phyloP scores from a whole-genome alignment of 2,797 vertebrate species.

The Sebastolobus altivelis region DNA sequence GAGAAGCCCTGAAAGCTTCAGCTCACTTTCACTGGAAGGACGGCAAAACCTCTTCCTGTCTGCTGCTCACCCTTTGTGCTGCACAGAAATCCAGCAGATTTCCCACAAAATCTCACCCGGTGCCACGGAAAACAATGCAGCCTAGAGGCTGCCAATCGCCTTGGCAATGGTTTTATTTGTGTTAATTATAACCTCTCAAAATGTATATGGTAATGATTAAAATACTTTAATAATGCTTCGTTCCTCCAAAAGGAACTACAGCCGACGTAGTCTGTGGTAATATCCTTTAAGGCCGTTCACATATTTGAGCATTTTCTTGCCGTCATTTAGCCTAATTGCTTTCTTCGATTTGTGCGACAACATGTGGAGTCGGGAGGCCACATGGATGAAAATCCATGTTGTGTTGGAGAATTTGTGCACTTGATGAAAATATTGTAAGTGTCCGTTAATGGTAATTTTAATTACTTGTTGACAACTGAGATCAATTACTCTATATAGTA shows the following conservation, averaged over 20 bases:
- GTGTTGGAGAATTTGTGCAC: neutral
- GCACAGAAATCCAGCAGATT: conserved; percentile 45
- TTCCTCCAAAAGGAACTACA: neutral
- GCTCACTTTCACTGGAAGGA: conserved; percentile 43
- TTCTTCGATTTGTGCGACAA: neutral
- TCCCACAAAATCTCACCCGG: conserved; percentile 23
- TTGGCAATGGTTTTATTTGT: conserved; percentile 43
- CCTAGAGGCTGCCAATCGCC: conserved; percentile 7
- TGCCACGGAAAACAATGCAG: conserved; percentile 28
- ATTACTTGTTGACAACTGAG: neutral
- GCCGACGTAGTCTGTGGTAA: neutral
- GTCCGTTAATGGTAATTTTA: neutral
- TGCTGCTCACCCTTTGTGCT: conserved; percentile 26
- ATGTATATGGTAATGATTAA: conserved; percentile 22
- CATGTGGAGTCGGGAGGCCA: neutral
- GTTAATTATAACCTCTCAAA: conserved; percentile 25
- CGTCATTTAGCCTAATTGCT: neutral
- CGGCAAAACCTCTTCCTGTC: conserved; percentile 42
- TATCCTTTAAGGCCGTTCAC: neutral
- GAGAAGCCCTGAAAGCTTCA: conserved; percentile 39
- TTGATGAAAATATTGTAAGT: neutral
- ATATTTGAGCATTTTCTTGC: neutral
- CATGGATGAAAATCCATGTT: neutral
- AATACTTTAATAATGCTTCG: conserved; percentile 19
- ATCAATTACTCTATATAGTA: neutral